These are phyloP conservation scores for Synanthedon myopaeformis DNA, from an alignment of 2,888 invertebrate species.

Conservation along the genomic window DNA sequence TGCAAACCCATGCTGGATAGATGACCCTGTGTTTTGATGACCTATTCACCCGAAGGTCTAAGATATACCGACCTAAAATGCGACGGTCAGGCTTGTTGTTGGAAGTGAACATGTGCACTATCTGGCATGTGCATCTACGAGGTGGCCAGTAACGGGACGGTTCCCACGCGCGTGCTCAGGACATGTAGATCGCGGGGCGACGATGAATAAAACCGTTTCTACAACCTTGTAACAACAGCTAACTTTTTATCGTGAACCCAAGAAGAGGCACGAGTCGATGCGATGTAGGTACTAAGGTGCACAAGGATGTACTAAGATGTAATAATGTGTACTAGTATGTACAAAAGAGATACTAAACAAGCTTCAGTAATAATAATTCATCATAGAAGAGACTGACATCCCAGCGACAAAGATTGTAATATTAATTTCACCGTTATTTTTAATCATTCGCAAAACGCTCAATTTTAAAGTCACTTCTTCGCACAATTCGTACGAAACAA, in stretches of 20 bases:
- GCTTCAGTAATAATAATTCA: no score
- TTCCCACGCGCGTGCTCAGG: conserved; percentile 33
- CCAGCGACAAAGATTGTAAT: not conserved
- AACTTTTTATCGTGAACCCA: not conserved
- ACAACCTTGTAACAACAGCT: conserved; percentile 7
- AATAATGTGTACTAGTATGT: no score
- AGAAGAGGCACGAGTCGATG: no score
- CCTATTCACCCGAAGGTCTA: no score
- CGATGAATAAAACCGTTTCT: conserved; percentile 14
- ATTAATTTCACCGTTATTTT: not conserved
- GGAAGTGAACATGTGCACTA: not conserved
- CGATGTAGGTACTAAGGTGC: no score
- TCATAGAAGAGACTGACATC: not conserved
- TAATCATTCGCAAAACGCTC: not conserved
- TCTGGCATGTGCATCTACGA: not conserved
- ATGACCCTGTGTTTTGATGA: no score
- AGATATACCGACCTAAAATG: no score
- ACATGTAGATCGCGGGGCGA: conserved; percentile 29
- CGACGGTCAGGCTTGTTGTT: not conserved
- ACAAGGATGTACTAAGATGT: no score
- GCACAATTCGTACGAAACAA: no score
- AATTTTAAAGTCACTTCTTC: no score
- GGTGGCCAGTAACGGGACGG: conserved; percentile 8
- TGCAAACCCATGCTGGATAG: no score
- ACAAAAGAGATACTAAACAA: no score